Base-by-base conservation (phyloP, 2,113 vertebrate species). In the Laticauda colubrina region DNA sequence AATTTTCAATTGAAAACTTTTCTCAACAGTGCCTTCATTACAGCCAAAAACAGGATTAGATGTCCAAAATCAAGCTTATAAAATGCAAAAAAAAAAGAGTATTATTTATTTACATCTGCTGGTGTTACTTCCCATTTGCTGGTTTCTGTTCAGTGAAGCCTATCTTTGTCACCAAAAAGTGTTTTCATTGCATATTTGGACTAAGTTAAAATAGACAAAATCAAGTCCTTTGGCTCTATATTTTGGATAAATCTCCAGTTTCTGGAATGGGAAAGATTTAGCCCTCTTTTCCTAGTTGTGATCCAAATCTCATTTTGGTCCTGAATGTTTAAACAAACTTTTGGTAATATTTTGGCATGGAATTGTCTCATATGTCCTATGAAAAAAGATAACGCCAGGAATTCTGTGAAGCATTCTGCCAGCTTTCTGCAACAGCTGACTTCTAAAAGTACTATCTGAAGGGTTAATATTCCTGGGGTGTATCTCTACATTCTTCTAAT, bases 1-100 rank as follows among this genome's bases (percentile, higher is more conserved):
- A 56, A 92, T 87, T 48, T 94, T 87, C 85, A 94, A 89, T 34
- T 92, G 20, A 75, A 56, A 90, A 64, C 43, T 2, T 56, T 90
- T 53, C 75, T 0, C 0, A 75, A 18, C 43, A 0, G 3, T 23
- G 26, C 24, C 0, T 93, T 23, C 64, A 8, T 55, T 92, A 95
- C 26, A 54, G 53, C 43, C 87, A 57, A 0, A 29, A 85, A 87
- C 93, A 61, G 18, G 34, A 39, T 94, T 12, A 10, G 54, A 93
- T 88, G 91, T 53, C 26, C 21, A 57, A 89, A 88, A 14, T 88
- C 92, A 87, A 55, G 26, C 14, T n/a, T 6, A 55, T 5, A 26
- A 24, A 75, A 81, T 55, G 10, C 3, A 81, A 26, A n/a, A 48
- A 29, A 9, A 29, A 9, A 24, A 20, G 12, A 51, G 3, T 34